These are phyloP conservation scores for Ethmia dodecea DNA, from an alignment of 2,888 invertebrate species.

Conservation along the genomic window DNA sequence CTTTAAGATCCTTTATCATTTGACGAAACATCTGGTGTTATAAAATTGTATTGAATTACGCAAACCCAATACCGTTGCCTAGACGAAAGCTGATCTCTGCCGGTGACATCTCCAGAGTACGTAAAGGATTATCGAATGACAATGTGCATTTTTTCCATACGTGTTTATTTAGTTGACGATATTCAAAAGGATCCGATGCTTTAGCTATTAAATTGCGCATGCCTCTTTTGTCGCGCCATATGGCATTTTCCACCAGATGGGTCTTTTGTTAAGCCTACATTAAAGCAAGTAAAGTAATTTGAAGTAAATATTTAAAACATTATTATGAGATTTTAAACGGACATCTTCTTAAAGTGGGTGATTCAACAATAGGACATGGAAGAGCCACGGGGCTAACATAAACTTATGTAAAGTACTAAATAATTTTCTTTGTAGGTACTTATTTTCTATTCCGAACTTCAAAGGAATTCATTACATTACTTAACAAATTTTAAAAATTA, in stretches of 20 bases:
- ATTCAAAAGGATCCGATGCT: slow-evolving; percentile 58
- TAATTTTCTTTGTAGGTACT: no score
- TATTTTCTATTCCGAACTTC: no score
- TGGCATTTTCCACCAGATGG: slow-evolving; percentile 72
- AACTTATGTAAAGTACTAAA: no score
- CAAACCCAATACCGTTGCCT: slow-evolving; percentile 70
- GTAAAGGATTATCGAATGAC: slow-evolving; percentile 77
- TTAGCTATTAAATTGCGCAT: slow-evolving; percentile 76
- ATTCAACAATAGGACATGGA: no score
- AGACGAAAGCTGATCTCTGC: slow-evolving; percentile 72
- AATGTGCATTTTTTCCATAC: slow-evolving; percentile 61
- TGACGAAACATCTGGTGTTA: slow-evolving; percentile 27
- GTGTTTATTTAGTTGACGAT: slow-evolving; percentile 42
- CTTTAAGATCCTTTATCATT: neutral
- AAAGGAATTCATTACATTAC: no score
- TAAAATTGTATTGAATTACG: slow-evolving; percentile 75
- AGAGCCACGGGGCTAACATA: no score
- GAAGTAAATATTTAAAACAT: no score
- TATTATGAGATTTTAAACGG: no score
- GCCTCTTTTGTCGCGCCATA: slow-evolving; percentile 66
- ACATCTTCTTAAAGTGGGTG: no score
- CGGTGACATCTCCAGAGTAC: slow-evolving; percentile 68
- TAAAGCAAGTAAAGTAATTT: no score
- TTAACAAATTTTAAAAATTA: no score
- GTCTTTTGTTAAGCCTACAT: slow-evolving; percentile 49